phyloP scores from a whole-genome alignment of 2,113 vertebrate species.

The Gadus macrocephalus region DNA sequence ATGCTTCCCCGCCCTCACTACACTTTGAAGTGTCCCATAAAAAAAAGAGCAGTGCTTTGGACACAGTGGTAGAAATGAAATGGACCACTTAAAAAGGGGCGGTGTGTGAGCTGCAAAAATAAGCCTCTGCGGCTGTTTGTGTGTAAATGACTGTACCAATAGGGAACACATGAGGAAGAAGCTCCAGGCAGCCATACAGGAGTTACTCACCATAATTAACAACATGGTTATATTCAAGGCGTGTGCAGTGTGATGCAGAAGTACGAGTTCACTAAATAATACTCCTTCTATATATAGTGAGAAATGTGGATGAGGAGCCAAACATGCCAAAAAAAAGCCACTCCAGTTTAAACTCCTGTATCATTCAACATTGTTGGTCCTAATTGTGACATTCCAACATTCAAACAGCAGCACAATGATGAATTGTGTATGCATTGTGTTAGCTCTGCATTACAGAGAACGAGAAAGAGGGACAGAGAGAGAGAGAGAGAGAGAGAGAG shows the following conservation, averaged over 20 bases:
- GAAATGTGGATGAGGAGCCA: no score
- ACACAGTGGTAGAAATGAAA: constrained; percentile 44
- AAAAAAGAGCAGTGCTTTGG: constrained; percentile 41
- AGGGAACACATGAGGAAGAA: no score
- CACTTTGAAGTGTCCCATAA: constrained; percentile 64
- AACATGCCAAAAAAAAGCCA: no score
- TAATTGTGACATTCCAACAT: constrained; percentile 8
- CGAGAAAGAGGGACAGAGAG: background rate
- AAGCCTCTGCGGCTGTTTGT: constrained; percentile 24
- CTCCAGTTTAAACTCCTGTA: no score
- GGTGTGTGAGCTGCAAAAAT: constrained; percentile 35
- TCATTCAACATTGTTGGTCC: constrained; percentile 3
- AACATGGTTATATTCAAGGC: no score
- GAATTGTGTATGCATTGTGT: constrained; percentile 26
- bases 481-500: no score
- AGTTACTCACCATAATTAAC: no score
- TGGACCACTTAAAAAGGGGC: constrained; percentile 41
- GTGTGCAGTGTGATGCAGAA: no score
- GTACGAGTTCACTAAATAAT: no score
- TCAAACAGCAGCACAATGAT: constrained; percentile 2
- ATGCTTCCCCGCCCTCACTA: constrained; percentile 23
- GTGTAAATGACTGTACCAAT: constrained; percentile 11
- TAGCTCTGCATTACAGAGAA: constrained; percentile 28
- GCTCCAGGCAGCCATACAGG: no score
- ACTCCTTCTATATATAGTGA: no score